Evolutionary conservation across 2,888 invertebrate genomes (phyloP).

Genomic region (Apomyelois bistriatella): DNA sequence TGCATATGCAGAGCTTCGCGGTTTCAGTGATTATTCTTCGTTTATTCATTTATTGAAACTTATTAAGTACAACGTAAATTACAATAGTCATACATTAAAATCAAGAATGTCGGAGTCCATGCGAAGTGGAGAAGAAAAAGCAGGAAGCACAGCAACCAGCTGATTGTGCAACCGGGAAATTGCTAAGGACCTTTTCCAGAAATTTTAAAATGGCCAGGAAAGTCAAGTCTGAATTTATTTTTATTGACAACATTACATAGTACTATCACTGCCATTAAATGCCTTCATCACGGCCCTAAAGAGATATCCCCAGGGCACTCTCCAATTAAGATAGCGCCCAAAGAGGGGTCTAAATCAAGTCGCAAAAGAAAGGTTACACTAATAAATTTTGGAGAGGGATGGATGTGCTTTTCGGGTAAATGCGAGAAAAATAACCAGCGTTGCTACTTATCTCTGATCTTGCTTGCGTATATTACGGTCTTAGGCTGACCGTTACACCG

Average conservation of each 20-base stretch:
- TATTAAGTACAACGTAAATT: no score
- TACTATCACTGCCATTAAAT: background rate
- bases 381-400: constrained; percentile 65
- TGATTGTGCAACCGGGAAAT: no score
- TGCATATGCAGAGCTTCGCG: no score
- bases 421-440: constrained; percentile 65
- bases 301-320: constrained; percentile 47
- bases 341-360: constrained; percentile 60
- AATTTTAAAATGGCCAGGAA: background rate
- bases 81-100: no score
- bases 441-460: constrained; percentile 55
- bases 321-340: constrained; percentile 65
- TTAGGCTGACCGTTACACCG: constrained; percentile 29
- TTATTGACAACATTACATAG: constrained; percentile 4
- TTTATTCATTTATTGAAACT: no score
- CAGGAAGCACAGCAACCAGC: no score
- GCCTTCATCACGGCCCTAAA: constrained; percentile 37
- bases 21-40: no score
- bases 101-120: no score
- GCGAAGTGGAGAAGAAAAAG: no score
- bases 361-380: constrained; percentile 54
- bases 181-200: no score
- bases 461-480: constrained; percentile 45
- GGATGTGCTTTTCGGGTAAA: constrained; percentile 50
- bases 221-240: background rate